Evolutionary conservation across 2,888 invertebrate genomes (phyloP), one percentile per base, ranked within the genome.

Genomic region (Papilio demoleus): DNA sequence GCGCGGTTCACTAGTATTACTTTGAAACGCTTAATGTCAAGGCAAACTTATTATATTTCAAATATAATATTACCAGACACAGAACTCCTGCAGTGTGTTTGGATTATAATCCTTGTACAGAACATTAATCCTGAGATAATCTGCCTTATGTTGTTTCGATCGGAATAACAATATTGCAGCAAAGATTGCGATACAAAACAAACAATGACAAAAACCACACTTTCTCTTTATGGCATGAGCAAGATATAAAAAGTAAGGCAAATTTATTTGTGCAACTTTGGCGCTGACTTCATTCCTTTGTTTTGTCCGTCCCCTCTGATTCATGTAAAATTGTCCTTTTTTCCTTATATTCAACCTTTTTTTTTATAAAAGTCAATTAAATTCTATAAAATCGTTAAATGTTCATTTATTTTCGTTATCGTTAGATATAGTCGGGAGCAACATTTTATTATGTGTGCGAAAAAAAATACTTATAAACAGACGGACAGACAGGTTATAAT

Each of bases 171-270:
- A 36, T 14, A 36, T 58, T 58, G 19, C 11, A 34, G 34, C 58
- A 17, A 58, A 34, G 3, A 59, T 36, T 59, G 34, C 36, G 19
- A 36, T 53, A 36, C 19, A 34, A 58, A 50, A 50, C 27, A 12
- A 50, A 50, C 50, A 50, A 50, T 50, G 50, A 50, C 50, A 53
- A 53, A 53, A 27, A 24, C 53, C 53, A 53, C 53, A 53, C 53
- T 53, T 53, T 53, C 53, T 53, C 53, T 53, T 53, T 53, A 53
- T 24, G 53, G 53, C 53, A 53, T 53, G 53, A n/a, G 27, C 53
- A 53, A 53, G 24, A 27, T 53, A 27, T 22, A 47, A 47, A 47
- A 47, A 53, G 27, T 50, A 50, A 53, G 24, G 50, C 50, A 50
- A 50, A 27, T 53, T 53, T 53, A 53, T 53, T 53, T 53, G 53